phyloP scores from a whole-genome alignment of 37 sponge, comb jelly and placozoan species.

The Hormiphora californensis region DNA sequence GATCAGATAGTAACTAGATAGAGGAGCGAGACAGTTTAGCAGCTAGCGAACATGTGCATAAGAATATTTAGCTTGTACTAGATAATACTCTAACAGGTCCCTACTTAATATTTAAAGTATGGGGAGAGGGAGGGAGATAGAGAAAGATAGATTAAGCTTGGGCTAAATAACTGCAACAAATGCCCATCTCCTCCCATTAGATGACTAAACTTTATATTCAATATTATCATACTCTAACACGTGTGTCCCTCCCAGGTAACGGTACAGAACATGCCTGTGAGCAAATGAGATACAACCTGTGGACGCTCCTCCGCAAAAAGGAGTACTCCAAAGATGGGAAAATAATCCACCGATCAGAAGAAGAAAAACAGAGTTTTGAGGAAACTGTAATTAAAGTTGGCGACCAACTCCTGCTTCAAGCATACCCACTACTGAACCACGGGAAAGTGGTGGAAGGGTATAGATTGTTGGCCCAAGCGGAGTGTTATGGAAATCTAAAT shows the following conservation, averaged over 20 bases:
- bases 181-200: no score
- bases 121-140: no score
- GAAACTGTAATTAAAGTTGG: slow-evolving; percentile 9
- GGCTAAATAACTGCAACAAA: no score
- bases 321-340: not conserved
- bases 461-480: slow-evolving; percentile 5
- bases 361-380: not conserved
- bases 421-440: not conserved
- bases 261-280: slow-evolving; percentile 18
- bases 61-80: no score
- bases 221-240: no score
- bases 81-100: no score
- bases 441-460: slow-evolving; percentile 42
- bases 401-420: slow-evolving; percentile 20
- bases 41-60: no score
- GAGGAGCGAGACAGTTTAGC: no score
- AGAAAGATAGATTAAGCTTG: no score
- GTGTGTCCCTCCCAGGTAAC: slow-evolving; percentile 18
- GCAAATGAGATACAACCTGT: slow-evolving; percentile 45
- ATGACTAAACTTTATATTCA: no score
- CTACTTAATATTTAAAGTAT: no score
- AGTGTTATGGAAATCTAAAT: slow-evolving; percentile 20
- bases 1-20: no score
- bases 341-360: not conserved
- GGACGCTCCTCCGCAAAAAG: not conserved